Conservation (phyloP, 2,797 vertebrate genomes). For the Yasuhikotakia modesta region DNA sequence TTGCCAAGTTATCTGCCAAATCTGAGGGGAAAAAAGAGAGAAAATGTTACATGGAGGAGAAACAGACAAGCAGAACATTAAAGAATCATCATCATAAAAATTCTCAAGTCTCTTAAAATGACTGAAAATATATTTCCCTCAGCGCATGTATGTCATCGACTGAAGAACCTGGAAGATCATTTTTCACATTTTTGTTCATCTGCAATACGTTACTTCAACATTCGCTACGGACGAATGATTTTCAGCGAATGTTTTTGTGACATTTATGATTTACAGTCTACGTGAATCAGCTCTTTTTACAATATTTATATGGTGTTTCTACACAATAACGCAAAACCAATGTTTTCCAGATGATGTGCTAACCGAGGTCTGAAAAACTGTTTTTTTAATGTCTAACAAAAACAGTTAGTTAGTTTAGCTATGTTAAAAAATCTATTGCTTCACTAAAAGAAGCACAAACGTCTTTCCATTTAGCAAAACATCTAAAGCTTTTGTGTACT, state of each 20-base stretch:
- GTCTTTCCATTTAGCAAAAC: conserved; percentile 27
- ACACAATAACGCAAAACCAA: not conserved
- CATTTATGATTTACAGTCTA: not conserved
- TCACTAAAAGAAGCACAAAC: conserved; percentile 14
- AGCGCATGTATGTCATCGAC: not conserved
- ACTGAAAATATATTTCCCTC: not conserved
- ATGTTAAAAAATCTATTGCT: conserved; percentile 6
- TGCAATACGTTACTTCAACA: not conserved
- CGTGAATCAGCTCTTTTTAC: conserved; percentile 4
- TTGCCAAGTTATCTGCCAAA: conserved; percentile 78
- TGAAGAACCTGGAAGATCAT: not conserved
- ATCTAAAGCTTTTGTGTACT: conserved; percentile 53
- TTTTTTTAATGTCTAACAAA: not conserved
- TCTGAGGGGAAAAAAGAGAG: conserved; percentile 65
- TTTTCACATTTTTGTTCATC: not conserved
- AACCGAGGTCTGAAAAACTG: conserved; percentile 1
- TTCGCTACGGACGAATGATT: not conserved
- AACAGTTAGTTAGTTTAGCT: conserved; percentile 11
- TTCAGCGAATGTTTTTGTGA: not conserved
- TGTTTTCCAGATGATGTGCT: conserved; percentile 18
- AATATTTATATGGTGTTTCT: not conserved
- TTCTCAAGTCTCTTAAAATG: not conserved
- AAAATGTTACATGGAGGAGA: not conserved
- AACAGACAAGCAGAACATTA: conserved; percentile 39
- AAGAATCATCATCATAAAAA: not conserved